Evolutionary conservation across 2,113 vertebrate species (phyloP).

Genomic region (Cyanocitta stelleri): DNA sequence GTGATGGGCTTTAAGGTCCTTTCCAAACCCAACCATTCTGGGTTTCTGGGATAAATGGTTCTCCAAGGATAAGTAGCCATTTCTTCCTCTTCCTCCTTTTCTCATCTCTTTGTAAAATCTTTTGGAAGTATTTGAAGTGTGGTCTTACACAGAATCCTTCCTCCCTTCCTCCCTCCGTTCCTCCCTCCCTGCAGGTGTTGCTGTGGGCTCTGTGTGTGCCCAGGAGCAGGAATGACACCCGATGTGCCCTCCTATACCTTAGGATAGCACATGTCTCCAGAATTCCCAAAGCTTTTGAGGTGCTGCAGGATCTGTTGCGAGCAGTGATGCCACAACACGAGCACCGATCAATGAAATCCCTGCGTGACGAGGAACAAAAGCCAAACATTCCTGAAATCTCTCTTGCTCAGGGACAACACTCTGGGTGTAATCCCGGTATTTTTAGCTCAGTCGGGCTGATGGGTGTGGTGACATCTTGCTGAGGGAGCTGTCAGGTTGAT

Average conservation of each 20-base stretch:
- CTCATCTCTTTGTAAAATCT: background rate
- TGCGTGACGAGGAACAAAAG: rapidly evolving
- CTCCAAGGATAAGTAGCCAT: background rate
- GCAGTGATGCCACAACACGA: rapidly evolving
- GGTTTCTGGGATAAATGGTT: background rate
- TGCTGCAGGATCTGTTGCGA: background rate
- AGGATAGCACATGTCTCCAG: background rate
- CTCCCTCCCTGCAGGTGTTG: background rate
- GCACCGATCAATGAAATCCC: background rate
- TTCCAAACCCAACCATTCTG: background rate
- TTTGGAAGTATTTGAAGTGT: background rate
- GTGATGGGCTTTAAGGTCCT: background rate
- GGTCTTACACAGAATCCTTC: too few species aligned
- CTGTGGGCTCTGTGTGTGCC: background rate
- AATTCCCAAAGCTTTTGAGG: background rate
- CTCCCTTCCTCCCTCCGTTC: rapidly evolving
- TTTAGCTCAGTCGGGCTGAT: background rate
- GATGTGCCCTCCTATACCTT: background rate
- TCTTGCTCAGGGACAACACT: background rate
- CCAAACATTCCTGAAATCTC: background rate
- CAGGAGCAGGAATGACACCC: background rate
- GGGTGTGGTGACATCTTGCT: background rate
- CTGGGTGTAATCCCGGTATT: background rate
- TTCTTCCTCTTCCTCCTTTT: background rate
- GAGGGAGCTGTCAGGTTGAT: background rate